Evolutionary conservation across 2,797 vertebrate genomes (phyloP).

Genomic region (Rhodeus uyekii): DNA sequence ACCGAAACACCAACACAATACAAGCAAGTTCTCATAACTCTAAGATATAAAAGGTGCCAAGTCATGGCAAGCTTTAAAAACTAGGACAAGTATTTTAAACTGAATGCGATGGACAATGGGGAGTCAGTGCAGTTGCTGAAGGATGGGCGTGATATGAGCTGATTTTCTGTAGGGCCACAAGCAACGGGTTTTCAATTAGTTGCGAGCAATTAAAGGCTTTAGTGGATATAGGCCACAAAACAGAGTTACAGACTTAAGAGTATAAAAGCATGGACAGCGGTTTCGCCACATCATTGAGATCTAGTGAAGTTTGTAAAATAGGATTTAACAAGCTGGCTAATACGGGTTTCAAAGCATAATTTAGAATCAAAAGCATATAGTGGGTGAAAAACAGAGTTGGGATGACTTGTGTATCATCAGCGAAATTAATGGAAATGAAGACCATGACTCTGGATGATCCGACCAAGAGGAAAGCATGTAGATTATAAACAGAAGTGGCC

Average conservation of each 20-base stretch:
- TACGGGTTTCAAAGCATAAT: not conserved
- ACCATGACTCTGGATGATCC: not conserved
- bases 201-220: not conserved
- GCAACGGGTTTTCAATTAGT: not conserved
- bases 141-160: not conserved
- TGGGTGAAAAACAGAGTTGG: not conserved
- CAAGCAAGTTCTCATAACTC: not conserved
- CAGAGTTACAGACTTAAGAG: too few species aligned
- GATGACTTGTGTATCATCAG: not conserved
- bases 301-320: not conserved
- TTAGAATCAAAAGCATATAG: not conserved
- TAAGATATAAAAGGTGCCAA: not conserved
- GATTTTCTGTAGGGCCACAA: not conserved
- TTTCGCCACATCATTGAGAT: not conserved
- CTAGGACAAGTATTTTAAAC: not conserved
- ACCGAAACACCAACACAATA: not conserved
- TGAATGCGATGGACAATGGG: not conserved
- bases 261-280: not conserved
- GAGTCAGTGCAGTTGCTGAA: not conserved
- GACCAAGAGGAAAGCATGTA: not conserved
- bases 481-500: not conserved
- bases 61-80: not conserved
- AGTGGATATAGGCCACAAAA: not conserved
- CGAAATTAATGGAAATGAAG: not conserved
- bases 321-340: not conserved